phyloP scores from a whole-genome alignment of 30 jellyfish, hydroid and myxozoan genomes.

The Aurelia sp. region DNA sequence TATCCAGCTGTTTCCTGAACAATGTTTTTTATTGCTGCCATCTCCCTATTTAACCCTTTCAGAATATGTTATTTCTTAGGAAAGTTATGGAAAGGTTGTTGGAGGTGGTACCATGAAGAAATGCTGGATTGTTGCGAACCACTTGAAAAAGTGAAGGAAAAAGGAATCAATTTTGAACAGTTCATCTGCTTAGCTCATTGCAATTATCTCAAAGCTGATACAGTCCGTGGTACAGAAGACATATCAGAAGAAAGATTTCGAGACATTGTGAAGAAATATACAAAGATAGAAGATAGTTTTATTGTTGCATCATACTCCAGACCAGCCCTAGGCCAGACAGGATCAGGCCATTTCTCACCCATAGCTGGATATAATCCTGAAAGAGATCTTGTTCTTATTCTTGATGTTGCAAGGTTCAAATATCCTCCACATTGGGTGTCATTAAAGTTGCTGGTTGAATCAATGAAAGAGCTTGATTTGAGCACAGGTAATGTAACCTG shows the following conservation, averaged over 20 bases:
- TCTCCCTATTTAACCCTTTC: no score
- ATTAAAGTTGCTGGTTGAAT: constrained; percentile 62
- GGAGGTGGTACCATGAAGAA: constrained; percentile 96
- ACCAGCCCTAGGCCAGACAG: constrained; percentile 73
- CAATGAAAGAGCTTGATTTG: constrained; percentile 79
- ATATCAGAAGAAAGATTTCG: constrained; percentile 69
- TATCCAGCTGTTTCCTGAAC: no score
- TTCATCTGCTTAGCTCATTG: constrained; percentile 83
- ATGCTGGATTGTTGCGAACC: constrained; percentile 93
- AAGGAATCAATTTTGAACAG: constrained; percentile 88
- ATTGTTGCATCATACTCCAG: constrained; percentile 80
- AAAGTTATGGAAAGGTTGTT: constrained; percentile 85
- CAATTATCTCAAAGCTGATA: constrained; percentile 69
- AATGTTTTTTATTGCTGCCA: no score
- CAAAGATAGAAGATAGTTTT: constrained; percentile 55
- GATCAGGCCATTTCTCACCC: constrained; percentile 94
- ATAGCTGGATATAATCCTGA: constrained; percentile 86
- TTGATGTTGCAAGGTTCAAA: constrained; percentile 90
- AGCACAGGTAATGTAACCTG: constrained; percentile 63
- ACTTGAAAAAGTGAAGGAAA: constrained; percentile 66
- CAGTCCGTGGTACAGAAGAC: constrained; percentile 52
- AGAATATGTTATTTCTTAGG: constrained; percentile 7
- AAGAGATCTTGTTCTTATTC: constrained; percentile 72
- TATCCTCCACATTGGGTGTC: constrained; percentile 96
- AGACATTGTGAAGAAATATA: constrained; percentile 38